Conservation (phyloP, 2,888 invertebrate species). For the Agrochola litura region DNA sequence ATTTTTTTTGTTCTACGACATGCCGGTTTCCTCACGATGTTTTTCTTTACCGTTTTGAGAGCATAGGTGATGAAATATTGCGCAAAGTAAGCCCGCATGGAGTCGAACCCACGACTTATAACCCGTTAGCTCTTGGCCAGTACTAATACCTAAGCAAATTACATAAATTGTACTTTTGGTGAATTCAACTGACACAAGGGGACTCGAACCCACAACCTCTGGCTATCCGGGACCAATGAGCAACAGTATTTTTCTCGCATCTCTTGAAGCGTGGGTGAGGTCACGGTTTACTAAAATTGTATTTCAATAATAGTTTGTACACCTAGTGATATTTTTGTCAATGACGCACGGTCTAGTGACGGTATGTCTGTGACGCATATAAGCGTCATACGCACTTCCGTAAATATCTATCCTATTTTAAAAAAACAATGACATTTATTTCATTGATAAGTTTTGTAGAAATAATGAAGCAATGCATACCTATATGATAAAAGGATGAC, state of each 20-base stretch:
- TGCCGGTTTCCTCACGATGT: not conserved
- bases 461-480: not conserved
- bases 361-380: conserved; percentile 7
- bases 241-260: not conserved
- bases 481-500: not conserved
- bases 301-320: conserved; percentile 6
- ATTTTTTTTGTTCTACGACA: not conserved
- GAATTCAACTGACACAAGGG: not conserved
- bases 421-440: not conserved
- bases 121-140: not conserved
- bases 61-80: not conserved
- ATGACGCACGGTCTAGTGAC: conserved; percentile 6
- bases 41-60: not conserved
- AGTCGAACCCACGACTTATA: not conserved
- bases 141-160: not conserved
- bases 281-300: not conserved
- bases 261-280: not conserved
- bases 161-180: not conserved
- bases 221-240: not conserved
- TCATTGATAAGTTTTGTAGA: not conserved
- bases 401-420: not conserved
- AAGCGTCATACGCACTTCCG: not conserved
- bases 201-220: not conserved
- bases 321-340: not conserved
- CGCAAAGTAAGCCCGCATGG: not conserved